These are phyloP conservation scores for Amphilophus citrinellus DNA, from an alignment of 2,113 vertebrate species.

Conservation along the genomic window DNA sequence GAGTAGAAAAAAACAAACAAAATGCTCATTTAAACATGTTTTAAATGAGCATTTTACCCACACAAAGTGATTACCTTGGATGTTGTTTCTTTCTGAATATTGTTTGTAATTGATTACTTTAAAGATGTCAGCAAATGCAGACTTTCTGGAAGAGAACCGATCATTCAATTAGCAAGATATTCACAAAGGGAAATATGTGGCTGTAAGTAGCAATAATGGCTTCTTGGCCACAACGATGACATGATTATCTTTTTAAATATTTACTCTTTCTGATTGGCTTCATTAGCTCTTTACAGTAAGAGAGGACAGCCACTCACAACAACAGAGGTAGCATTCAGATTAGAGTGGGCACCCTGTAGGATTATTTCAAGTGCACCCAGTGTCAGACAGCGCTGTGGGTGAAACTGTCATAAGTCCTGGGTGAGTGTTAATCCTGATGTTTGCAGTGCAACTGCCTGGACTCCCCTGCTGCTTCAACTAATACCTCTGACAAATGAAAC, in stretches of 20 bases:
- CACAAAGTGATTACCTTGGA: neutral
- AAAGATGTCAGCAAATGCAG: neutral
- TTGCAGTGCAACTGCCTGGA: conserved; percentile 12
- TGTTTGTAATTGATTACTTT: neutral
- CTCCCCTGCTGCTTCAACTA: neutral
- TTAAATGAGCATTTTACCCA: neutral
- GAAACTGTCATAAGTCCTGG: conserved; percentile 28
- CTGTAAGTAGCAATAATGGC: conserved; percentile 2
- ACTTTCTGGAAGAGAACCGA: conserved; percentile 13
- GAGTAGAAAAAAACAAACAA: neutral
- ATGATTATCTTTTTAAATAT: conserved; percentile 25
- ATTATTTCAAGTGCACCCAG: conserved; percentile 25
- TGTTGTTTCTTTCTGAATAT: neutral
- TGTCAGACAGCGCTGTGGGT: conserved; percentile 13
- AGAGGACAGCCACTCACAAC: neutral
- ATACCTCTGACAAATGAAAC: conserved; percentile 13
- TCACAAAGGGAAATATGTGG: neutral
- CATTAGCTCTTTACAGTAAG: conserved; percentile 25
- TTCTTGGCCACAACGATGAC: conserved; percentile 16
- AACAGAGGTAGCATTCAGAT: conserved; percentile 25
- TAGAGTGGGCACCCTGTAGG: conserved; percentile 13
- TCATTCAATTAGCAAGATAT: neutral
- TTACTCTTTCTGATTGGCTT: neutral
- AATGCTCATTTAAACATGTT: neutral
- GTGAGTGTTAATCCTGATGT: conserved; percentile 43